Evolutionary conservation across 2,888 invertebrate species (phyloP).

Genomic region (Pheosia gnoma): DNA sequence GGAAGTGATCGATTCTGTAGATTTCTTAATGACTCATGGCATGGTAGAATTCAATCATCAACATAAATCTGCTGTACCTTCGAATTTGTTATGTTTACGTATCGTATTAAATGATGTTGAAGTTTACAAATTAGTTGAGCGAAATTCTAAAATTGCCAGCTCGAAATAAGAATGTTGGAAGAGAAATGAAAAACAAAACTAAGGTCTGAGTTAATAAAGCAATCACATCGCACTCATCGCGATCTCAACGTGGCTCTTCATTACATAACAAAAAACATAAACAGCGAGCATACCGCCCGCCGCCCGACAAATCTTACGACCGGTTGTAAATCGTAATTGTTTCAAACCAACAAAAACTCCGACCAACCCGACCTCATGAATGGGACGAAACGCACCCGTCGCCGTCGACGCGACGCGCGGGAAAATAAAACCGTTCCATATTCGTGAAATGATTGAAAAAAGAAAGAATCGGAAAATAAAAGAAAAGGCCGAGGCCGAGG

Average conservation of each 20-base stretch:
- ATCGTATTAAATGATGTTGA: too few species aligned
- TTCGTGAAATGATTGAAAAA: constrained; percentile 84
- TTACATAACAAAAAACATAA: constrained; percentile 54
- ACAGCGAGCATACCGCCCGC: constrained; percentile 32
- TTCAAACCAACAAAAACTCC: constrained; percentile 63
- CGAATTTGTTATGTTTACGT: too few species aligned
- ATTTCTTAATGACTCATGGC: too few species aligned
- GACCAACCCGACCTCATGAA: constrained; percentile 57
- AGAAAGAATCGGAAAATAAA: constrained; percentile 68
- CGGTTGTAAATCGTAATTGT: constrained; percentile 69
- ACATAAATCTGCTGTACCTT: too few species aligned
- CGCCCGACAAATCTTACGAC: constrained; percentile 45
- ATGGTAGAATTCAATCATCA: too few species aligned
- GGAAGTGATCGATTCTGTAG: too few species aligned
- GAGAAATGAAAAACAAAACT: constrained; percentile 16
- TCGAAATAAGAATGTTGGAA: neutral
- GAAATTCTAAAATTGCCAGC: too few species aligned
- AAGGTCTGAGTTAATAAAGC: constrained; percentile 32
- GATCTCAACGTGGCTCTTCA: constrained; percentile 27
- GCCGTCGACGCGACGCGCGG: constrained; percentile 56
- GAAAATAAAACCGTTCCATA: constrained; percentile 82
- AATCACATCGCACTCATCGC: constrained; percentile 37
- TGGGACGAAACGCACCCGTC: constrained; percentile 47
- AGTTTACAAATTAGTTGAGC: too few species aligned
- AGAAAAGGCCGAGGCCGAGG: constrained; percentile 71